Base-by-base conservation (phyloP, 2,797 vertebrate species). In the Psittacula echo region DNA sequence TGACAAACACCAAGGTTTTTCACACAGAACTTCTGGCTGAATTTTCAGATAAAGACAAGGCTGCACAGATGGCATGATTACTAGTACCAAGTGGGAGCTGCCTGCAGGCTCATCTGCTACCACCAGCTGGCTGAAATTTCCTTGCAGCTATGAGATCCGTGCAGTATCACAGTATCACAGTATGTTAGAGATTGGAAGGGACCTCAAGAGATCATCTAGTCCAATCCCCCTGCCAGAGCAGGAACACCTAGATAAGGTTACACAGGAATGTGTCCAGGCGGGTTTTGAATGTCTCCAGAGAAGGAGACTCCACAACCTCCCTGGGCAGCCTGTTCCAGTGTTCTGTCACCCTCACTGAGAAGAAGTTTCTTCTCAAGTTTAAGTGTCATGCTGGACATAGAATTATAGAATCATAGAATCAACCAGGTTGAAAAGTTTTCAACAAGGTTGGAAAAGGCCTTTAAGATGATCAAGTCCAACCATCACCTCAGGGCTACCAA, bases 11-110 rank as follows among this genome's bases (percentile, higher is more conserved):
- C 0, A 3, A 44, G 9, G 7, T 44, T 56, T 90, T 83, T 76
- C 22, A 70, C 9, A 47, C 4, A 44, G 29, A 70, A 30, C 1
- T 32, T 75, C 30, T 61, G 29, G 34, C 4, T 62, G 14, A 48
- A 48, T 4, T 15, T 77, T 42, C 29, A 71, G 19, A n/a, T 53
- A 11, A 78, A 54, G 11, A 27, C 1, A 21, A 65, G 32, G 30
- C 37, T 0, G 0, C 22, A 48, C 4, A 50, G 5, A 6, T 51
- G 14, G 32, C 23, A 26, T 34, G 44, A 48, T 44, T 41, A 7
- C 29, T 45, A 4, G 3, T 70, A 7, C 32, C 16, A 45, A 20
- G 6, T 11, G 17, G 12, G 39, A 76, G 14, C 23, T 72, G 17
- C 21, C 32, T 45, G 10, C 6, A 66, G 18, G 6, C 9, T 66